Percentiles rank a stretch among this genome's conserved stretches.
Conservation (phyloP, 2,797 vertebrate genomes). For the Tragopan temminckii region DNA sequence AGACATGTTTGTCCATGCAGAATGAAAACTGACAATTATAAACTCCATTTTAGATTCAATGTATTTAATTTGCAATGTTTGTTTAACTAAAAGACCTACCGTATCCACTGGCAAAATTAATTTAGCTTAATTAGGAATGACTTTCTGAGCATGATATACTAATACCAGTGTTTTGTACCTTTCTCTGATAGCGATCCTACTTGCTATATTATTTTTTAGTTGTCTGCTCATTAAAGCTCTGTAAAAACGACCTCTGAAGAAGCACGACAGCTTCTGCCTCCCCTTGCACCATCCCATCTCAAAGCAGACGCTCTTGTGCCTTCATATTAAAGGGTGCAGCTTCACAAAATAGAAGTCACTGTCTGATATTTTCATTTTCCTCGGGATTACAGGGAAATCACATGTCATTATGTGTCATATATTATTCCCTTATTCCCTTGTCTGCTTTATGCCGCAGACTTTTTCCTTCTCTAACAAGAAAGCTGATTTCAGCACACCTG, state of each 20-base stretch:
- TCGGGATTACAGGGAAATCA: background rate
- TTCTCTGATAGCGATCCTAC: background rate
- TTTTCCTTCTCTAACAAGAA: background rate
- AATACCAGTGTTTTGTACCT: background rate
- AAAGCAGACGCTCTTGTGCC: background rate
- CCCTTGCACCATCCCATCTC: background rate
- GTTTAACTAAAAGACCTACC: background rate
- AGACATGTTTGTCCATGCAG: background rate
- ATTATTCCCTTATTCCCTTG: background rate
- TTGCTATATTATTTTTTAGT: slow-evolving; percentile 55
- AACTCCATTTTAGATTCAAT: background rate
- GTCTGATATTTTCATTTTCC: background rate
- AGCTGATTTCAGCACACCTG: background rate
- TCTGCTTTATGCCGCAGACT: background rate
- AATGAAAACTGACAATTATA: background rate
- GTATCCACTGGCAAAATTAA: background rate
- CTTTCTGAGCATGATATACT: background rate
- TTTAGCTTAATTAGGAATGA: background rate
- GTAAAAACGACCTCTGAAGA: slow-evolving; percentile 17
- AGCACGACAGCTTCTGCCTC: background rate
- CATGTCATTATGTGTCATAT: background rate
- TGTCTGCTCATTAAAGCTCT: background rate
- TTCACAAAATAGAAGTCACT: background rate
- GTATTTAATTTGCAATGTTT: background rate
- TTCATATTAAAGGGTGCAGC: background rate